Evolutionary conservation across 2,888 invertebrate species (phyloP).

Genomic region (Poecilobothrus nobilitatus): DNA sequence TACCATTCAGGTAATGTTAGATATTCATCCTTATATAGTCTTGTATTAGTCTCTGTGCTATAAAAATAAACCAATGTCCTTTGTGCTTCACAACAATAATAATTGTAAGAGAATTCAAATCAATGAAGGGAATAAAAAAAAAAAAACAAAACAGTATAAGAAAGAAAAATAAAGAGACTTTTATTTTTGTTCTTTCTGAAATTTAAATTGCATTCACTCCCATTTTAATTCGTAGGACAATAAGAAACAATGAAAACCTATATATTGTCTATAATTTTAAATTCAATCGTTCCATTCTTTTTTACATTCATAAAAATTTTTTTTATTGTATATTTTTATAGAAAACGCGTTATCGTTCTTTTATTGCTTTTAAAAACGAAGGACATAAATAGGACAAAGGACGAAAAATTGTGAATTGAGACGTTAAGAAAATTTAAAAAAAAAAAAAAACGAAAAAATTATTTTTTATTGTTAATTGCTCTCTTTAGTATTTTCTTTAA

Average conservation of each 20-base stretch:
- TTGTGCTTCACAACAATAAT: background rate
- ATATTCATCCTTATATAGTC: no score
- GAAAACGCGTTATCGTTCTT: background rate
- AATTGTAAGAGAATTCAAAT: background rate
- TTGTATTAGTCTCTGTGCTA: no score
- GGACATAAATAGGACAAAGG: no score
- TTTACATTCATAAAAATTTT: background rate
- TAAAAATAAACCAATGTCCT: no score
- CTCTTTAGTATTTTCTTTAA: no score
- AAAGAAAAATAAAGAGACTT: background rate
- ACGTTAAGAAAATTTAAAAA: no score
- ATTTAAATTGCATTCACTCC: constrained; percentile 4
- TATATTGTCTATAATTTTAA: background rate
- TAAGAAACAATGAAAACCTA: background rate
- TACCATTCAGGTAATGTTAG: no score
- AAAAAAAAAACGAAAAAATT: no score
- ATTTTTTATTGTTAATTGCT: no score
- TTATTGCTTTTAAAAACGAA: background rate
- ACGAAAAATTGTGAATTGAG: no score
- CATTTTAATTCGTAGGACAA: background rate
- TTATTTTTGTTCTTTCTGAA: background rate
- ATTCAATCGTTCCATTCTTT: background rate
- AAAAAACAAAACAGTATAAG: background rate
- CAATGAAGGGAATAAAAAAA: background rate
- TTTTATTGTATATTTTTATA: background rate